A percentile compares a stretch with the other conserved stretches of the same genome.
phyloP scores from a whole-genome alignment of 2,797 vertebrate species.

The Chelmon rostratus region DNA sequence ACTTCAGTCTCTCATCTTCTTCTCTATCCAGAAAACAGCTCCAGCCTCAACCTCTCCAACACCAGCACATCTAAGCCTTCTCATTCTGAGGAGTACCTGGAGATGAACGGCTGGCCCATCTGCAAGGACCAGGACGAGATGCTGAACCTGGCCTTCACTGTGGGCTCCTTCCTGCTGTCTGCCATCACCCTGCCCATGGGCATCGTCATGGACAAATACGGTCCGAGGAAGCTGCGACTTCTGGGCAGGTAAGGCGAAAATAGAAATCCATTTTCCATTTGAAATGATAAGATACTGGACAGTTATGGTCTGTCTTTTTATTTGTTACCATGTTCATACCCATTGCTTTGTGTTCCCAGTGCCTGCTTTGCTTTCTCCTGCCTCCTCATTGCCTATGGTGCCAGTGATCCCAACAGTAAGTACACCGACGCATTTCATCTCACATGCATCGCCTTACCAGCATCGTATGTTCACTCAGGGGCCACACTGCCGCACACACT shows the following conservation, averaged over 20 bases:
- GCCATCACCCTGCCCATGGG: conserved; percentile 94
- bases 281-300: too few species aligned
- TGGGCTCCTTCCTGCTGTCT: conserved; percentile 97
- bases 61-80: neutral
- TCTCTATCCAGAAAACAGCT: conserved; percentile 72
- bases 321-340: neutral
- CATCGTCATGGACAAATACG: conserved; percentile 99
- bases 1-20: neutral
- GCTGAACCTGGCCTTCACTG: conserved; percentile 97
- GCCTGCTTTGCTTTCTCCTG: conserved; percentile 96
- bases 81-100: conserved; percentile 73
- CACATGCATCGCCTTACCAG: neutral
- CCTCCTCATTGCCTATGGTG: conserved; percentile 95
- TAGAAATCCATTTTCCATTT: neutral
- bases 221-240: conserved; percentile 95
- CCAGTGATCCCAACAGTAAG: conserved; percentile 94
- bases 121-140: conserved; percentile 98
- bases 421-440: conserved; percentile 13
- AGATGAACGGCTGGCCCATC: conserved; percentile 92
- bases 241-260: conserved; percentile 91
- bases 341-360: conserved; percentile 79
- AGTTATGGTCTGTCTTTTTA: neutral
- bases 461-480: neutral
- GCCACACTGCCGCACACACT: neutral
- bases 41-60: conserved; percentile 71